Base-by-base conservation (phyloP, 2,797 vertebrate species). In the Coendou prehensilis region DNA sequence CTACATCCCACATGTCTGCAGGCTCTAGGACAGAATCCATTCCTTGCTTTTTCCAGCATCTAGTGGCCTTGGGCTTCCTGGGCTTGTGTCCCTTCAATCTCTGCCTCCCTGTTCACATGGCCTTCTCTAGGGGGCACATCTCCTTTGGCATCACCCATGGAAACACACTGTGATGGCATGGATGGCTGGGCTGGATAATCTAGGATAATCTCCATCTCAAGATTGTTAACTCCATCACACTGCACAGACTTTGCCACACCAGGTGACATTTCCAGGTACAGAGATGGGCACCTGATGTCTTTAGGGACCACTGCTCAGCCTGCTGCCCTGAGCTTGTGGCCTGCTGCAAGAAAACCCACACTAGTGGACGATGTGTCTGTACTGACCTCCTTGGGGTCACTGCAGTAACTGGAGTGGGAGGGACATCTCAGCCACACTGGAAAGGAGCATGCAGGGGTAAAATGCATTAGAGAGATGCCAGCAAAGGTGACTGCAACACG, bases 311-410 rank as follows among this genome's bases (percentile, higher is more conserved):
- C 69, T 15, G 1, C 4, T 45, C 26, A 18, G 52, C 61, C 45
- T 22, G 6, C 3, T 0, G 3, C 0, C 0, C 15, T 3, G 4
- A 13, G 30, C 18, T 56, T 6, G 23, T 37, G 61, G 50, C 47
- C 87, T 17, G 47, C 11, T 10, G 54, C 26, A 20, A 50, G 26
- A 61, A 82, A 45, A 61, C 7, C 5, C 61, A 5, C 30, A 26
- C n/a, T 3, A 76, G 41, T 9, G 41, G 41, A 28, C 6, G 41
- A 75, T 37, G 73, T 50, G 45, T 50, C 73, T 50, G 45, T 76
- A 30, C 73, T 50, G 45, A 76, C 45, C 22, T 13, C 26, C 45
- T 50, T 50, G 2, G 76, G 30, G 76, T 79, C 30, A 33, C 50
- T 4, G 37, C 20, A 0, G 57, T 18, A 11, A 54, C 28, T 4